These are phyloP conservation scores for Cryptocephalus primarius DNA, from an alignment of 2,888 invertebrate species.

Conservation along the genomic window DNA sequence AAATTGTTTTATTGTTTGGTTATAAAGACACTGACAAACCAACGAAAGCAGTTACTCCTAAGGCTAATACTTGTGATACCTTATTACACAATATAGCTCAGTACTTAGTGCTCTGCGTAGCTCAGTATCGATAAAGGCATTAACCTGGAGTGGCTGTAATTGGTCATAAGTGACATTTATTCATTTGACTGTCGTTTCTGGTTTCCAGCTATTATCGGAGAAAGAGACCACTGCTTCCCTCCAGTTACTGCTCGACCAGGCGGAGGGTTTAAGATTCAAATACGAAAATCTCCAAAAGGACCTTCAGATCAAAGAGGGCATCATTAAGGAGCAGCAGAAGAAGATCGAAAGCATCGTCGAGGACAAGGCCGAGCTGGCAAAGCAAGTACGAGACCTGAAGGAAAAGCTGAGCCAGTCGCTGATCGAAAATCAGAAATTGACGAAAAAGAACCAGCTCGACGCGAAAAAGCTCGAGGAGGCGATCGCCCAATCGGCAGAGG, in stretches of 20 bases:
- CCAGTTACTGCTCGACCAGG: conserved; percentile 20
- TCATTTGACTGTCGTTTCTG: no score
- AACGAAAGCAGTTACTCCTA: no score
- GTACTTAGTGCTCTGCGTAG: no score
- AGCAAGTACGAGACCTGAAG: conserved; percentile 17
- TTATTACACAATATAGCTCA: no score
- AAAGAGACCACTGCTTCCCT: conserved; percentile 21
- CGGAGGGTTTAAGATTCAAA: conserved; percentile 12
- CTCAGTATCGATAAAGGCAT: no score
- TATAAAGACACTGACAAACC: no score
- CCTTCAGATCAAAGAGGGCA: conserved; percentile 18
- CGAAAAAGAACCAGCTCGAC: conserved; percentile 15
- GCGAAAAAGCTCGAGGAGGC: conserved; percentile 17
- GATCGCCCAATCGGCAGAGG: conserved; percentile 12
- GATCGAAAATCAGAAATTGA: conserved; percentile 14
- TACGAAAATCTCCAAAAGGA: conserved; percentile 17
- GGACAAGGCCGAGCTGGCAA: conserved; percentile 11
- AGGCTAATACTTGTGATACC: no score
- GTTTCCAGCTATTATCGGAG: conserved; percentile 5
- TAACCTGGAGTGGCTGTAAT: no score
- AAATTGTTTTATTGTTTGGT: no score
- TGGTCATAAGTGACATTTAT: no score
- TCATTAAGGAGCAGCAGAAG: conserved; percentile 14
- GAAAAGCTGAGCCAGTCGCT: conserved; percentile 12
- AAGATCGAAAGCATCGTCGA: conserved; percentile 18